phyloP scores from a whole-genome alignment of 2,888 invertebrate species.

The Eupithecia pulchellata region DNA sequence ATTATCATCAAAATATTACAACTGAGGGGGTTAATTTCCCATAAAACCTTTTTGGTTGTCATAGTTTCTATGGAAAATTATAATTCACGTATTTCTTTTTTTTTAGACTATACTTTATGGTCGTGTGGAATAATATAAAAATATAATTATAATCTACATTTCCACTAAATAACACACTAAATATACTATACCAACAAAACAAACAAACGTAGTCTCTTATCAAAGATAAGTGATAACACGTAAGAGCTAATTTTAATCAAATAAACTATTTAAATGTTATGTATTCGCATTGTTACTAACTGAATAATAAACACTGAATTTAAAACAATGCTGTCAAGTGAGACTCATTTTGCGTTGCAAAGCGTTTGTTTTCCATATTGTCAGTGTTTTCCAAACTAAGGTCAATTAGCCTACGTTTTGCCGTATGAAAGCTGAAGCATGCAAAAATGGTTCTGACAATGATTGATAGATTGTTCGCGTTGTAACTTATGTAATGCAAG shows the following conservation, averaged over 20 bases:
- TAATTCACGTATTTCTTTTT: too few species aligned
- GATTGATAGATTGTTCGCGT: conserved; percentile 41
- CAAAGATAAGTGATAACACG: background rate
- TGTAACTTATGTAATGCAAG: too few species aligned
- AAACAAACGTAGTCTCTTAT: background rate
- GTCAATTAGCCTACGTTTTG: too few species aligned
- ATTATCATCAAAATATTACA: too few species aligned
- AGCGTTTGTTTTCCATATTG: background rate
- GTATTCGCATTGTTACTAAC: background rate
- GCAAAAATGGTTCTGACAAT: conserved; percentile 6
- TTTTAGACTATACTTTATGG: too few species aligned
- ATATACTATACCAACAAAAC: background rate
- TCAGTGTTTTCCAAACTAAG: too few species aligned
- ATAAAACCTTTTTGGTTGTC: too few species aligned
- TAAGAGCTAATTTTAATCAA: background rate
- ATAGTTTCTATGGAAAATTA: too few species aligned
- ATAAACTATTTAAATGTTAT: background rate
- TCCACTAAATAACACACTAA: too few species aligned
- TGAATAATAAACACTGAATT: background rate
- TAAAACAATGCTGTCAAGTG: background rate
- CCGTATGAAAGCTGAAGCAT: conserved; percentile 10
- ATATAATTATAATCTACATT: too few species aligned
- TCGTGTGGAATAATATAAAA: too few species aligned
- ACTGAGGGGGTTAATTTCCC: too few species aligned
- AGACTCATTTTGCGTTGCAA: background rate